Conservation (phyloP, 2,113 vertebrate genomes). For the Ailuropoda melanoleuca region DNA sequence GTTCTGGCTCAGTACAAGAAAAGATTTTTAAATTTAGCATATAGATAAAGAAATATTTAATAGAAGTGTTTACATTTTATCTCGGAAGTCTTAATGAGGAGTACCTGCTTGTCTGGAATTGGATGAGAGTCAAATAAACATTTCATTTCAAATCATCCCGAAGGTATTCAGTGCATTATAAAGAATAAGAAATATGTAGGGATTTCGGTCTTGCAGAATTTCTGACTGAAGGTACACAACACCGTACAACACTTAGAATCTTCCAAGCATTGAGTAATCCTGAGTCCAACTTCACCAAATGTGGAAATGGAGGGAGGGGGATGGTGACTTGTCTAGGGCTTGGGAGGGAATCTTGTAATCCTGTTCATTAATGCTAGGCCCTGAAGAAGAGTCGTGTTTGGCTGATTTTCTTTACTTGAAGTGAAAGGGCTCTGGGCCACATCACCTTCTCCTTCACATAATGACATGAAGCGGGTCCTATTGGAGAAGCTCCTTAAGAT, state of each 20-base stretch:
- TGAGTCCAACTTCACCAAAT: neutral
- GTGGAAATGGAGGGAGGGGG: neutral
- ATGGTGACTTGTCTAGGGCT: neutral
- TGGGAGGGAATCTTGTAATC: neutral
- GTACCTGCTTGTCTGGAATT: neutral
- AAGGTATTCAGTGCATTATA: neutral
- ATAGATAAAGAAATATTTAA: neutral
- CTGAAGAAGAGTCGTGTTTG: neutral
- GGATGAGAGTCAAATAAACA: neutral
- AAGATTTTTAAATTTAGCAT: neutral
- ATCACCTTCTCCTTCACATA: neutral
- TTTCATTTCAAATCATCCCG: slow-evolving; percentile 2
- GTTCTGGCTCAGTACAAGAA: neutral
- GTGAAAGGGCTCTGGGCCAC: neutral
- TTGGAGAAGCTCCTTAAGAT: neutral
- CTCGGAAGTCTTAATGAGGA: neutral
- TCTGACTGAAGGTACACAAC: neutral
- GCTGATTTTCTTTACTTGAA: neutral
- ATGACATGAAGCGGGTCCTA: neutral
- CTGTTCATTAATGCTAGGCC: neutral
- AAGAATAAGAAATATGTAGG: neutral
- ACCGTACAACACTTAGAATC: neutral
- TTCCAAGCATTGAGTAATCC: neutral
- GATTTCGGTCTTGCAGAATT: neutral
- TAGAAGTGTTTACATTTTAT: neutral